Percentiles rank a stretch among this genome's conserved stretches.
These are phyloP conservation scores for Trypoxylus dichotomus DNA, from an alignment of 1,140 invertebrate genomes.

Conservation along the genomic window DNA sequence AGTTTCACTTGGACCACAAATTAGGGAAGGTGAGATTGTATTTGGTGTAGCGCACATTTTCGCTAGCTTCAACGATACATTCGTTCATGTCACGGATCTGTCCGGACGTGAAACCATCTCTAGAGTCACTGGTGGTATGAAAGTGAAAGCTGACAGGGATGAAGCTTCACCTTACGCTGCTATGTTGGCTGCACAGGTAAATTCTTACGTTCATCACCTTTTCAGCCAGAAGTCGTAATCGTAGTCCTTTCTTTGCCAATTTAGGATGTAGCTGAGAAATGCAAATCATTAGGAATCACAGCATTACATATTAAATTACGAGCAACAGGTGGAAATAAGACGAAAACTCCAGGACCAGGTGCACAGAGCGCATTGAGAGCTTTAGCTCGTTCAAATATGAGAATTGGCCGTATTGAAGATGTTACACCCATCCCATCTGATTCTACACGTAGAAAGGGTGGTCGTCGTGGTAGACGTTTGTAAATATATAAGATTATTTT, in stretches of 20 bases:
- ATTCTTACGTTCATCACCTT: constrained; percentile 11
- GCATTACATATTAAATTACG: constrained; percentile 97
- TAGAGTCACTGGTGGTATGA: constrained; percentile 99
- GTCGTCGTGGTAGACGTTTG: constrained; percentile 96
- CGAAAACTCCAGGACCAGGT: constrained; percentile 97
- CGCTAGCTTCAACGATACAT: constrained; percentile 99
- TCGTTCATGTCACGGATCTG: constrained; percentile 99
- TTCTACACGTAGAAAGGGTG: constrained; percentile 98
- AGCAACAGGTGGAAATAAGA: constrained; percentile 98
- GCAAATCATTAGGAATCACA: constrained; percentile 94
- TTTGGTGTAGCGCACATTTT: constrained; percentile 99
- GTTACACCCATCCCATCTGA: constrained; percentile 99
- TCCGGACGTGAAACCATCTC: constrained; percentile 99
- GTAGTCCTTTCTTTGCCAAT: constrained; percentile 40
- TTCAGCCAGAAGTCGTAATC: background rate
- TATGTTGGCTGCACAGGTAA: constrained; percentile 99
- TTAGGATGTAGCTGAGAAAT: constrained; percentile 98
- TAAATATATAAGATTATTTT: constrained; percentile 60
- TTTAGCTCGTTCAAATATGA: constrained; percentile 97
- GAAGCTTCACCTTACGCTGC: constrained; percentile 99
- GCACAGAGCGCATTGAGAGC: constrained; percentile 97
- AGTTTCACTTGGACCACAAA: constrained; percentile 95
- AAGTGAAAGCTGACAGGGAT: constrained; percentile 99
- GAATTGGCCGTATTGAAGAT: constrained; percentile 99
- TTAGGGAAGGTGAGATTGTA: constrained; percentile 94